Conservation (phyloP, 2,113 vertebrate genomes). For the Leucosticte australis region DNA sequence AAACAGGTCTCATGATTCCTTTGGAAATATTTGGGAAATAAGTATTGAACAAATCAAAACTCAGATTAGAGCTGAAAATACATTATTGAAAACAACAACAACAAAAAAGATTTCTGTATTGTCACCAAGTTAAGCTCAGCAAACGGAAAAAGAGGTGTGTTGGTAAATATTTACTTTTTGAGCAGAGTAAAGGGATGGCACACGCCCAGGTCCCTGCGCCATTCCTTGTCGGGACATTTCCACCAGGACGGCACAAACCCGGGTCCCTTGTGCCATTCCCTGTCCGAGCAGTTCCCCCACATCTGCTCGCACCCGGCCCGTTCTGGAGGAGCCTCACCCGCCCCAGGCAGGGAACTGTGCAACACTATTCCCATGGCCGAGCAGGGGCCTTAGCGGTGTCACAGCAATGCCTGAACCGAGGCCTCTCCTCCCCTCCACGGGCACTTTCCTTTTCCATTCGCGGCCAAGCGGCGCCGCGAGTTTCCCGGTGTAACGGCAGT, state of each 20-base stretch:
- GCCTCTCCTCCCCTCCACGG: not conserved
- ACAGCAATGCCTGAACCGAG: not conserved
- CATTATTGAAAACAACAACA: not conserved
- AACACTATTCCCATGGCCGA: too few relatives aligned
- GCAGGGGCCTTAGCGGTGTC: not conserved
- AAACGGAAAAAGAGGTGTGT: not conserved
- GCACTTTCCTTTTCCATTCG: not conserved
- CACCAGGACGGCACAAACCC: not conserved
- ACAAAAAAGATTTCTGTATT: not conserved
- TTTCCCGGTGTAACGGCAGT: not conserved
- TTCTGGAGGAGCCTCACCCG: not conserved
- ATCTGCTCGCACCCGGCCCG: fast-evolving
- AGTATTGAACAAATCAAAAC: not conserved
- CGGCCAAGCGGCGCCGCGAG: not conserved
- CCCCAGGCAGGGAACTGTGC: fast-evolving
- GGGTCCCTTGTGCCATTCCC: not conserved
- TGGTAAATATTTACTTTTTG: not conserved
- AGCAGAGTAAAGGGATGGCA: not conserved
- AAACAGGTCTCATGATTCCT: not conserved
- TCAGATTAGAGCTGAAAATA: not conserved
- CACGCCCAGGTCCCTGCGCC: too few relatives aligned
- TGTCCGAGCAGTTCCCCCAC: not conserved
- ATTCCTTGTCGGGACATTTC: not conserved
- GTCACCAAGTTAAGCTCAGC: not conserved
- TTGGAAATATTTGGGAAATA: not conserved